phyloP scores from a whole-genome alignment of 2,113 vertebrate genomes.

The Petromus typicus region DNA sequence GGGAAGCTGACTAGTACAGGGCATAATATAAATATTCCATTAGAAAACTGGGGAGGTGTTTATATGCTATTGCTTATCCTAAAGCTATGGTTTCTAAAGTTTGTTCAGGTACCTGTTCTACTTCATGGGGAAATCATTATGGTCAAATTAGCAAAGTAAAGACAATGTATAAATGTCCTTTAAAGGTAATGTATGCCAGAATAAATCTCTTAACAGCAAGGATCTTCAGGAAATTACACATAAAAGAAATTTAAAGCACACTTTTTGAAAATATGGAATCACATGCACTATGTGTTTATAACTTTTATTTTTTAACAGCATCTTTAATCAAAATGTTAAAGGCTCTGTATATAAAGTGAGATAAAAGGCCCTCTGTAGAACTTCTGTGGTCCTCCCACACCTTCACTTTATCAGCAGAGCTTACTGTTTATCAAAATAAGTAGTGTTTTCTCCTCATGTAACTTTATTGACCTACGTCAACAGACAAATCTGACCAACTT shows the following conservation, averaged over 20 bases:
- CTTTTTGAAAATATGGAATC: not conserved
- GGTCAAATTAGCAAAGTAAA: not conserved
- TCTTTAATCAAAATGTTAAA: not conserved
- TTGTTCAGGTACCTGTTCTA: not conserved
- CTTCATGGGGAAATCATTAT: not conserved
- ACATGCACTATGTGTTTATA: not conserved
- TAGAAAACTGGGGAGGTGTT: no score
- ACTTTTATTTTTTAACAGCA: no score
- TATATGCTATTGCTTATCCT: not conserved
- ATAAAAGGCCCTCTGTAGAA: not conserved
- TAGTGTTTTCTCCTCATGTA: not conserved
- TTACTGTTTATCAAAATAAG: not conserved
- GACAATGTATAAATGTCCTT: not conserved
- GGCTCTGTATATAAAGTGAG: not conserved
- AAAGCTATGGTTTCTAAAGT: not conserved
- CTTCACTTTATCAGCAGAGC: not conserved
- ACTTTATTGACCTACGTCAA: not conserved
- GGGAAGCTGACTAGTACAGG: no score
- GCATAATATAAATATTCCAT: not conserved
- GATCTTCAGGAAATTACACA: not conserved
- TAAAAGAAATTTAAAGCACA: not conserved
- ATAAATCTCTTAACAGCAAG: not conserved
- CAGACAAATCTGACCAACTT: not conserved
- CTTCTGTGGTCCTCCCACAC: not conserved
- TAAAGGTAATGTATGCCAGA: not conserved